phyloP scores from a whole-genome alignment of 2,113 vertebrate species.

The Tinamus guttatus region DNA sequence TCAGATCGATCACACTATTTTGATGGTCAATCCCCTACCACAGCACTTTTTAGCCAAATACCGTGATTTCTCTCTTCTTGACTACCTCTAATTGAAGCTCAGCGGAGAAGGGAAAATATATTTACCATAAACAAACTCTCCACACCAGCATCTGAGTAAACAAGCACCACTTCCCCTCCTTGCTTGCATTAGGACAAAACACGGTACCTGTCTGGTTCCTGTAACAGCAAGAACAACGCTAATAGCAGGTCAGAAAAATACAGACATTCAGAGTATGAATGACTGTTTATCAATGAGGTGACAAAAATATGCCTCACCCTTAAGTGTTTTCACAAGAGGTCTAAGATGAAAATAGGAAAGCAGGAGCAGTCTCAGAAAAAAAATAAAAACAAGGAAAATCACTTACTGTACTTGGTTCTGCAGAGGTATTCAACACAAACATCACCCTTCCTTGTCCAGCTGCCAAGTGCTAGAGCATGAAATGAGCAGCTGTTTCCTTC shows the following conservation, averaged over 20 bases:
- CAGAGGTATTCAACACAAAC: slow-evolving; percentile 73
- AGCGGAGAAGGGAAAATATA: neutral
- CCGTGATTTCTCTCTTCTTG: neutral
- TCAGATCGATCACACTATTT: neutral
- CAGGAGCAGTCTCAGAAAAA: neutral
- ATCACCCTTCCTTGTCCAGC: slow-evolving; percentile 78
- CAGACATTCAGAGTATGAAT: neutral
- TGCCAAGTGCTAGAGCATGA: slow-evolving; percentile 79
- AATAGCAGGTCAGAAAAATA: slow-evolving; percentile 29
- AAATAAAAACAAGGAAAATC: slow-evolving; percentile 48
- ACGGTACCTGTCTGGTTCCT: neutral
- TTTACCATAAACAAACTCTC: neutral
- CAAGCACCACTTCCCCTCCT: neutral
- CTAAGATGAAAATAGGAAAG: slow-evolving; percentile 51
- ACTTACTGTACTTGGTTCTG: slow-evolving; percentile 79
- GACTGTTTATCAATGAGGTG: neutral
- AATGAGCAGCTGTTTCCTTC: slow-evolving; percentile 84
- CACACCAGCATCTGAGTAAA: neutral
- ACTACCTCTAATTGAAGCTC: neutral
- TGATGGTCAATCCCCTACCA: neutral
- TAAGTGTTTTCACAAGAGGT: slow-evolving; percentile 28
- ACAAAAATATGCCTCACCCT: slow-evolving; percentile 7
- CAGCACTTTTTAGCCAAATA: neutral
- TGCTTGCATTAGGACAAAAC: neutral
- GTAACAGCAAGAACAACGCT: neutral